A percentile compares a stretch with the other conserved stretches of the same genome.
phyloP scores from a whole-genome alignment of 37 sponge, comb jelly and placozoan genomes.

The Lycopodina hypogea region DNA sequence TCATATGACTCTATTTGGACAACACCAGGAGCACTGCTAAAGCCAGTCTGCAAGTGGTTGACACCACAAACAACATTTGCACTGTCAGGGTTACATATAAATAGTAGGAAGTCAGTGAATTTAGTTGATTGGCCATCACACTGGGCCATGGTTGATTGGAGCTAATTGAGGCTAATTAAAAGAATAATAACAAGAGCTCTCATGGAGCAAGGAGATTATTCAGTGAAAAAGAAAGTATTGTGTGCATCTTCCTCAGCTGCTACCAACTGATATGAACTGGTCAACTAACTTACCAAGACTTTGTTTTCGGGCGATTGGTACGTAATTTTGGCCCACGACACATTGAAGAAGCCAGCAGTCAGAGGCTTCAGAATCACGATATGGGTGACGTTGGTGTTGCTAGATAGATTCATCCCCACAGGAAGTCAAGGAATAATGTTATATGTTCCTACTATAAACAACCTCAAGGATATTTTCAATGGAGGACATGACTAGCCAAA shows the following conservation, averaged over 20 bases:
- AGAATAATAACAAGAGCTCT: too few species aligned
- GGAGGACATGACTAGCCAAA: neutral
- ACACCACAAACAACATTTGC: neutral
- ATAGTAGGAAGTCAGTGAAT: too few species aligned
- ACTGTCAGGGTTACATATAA: too few species aligned
- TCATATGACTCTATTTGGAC: slow-evolving; percentile 36
- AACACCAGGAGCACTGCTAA: slow-evolving; percentile 79
- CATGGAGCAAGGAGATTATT: too few species aligned
- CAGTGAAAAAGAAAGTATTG: slow-evolving; percentile 5
- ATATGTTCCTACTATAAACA: neutral
- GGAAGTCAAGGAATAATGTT: neutral
- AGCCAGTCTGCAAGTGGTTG: slow-evolving; percentile 36
- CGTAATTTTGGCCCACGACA: slow-evolving; percentile 70
- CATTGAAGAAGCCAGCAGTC: slow-evolving; percentile 61
- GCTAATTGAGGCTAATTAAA: too few species aligned
- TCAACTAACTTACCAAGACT: neutral
- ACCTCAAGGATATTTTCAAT: neutral
- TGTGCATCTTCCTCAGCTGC: neutral
- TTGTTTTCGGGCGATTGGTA: slow-evolving; percentile 40
- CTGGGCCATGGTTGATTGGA: too few species aligned
- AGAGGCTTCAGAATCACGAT: slow-evolving; percentile 62
- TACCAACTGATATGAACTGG: neutral
- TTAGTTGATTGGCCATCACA: too few species aligned
- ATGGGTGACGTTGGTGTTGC: slow-evolving; percentile 73
- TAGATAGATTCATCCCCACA: too few species aligned